Percentiles rank a stretch among this genome's conserved stretches.
These are phyloP conservation scores for Montipora sp. DNA, from an alignment of 64 coral and sea anemone genomes.

Conservation along the genomic window DNA sequence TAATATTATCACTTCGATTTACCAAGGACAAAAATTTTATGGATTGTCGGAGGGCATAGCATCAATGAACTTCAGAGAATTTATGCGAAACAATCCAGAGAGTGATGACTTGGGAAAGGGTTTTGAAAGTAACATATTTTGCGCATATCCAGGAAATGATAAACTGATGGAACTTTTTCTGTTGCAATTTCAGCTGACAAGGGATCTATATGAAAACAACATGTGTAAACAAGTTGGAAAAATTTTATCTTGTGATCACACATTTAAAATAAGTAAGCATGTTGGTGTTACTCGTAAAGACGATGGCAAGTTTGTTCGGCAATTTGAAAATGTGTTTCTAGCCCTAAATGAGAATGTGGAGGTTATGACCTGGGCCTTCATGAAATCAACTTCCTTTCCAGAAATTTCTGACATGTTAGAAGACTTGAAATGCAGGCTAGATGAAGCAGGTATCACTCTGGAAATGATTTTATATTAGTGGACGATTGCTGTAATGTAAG, in stretches of 20 bases:
- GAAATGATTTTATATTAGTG: constrained; percentile 66
- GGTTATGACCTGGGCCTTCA: constrained; percentile 72
- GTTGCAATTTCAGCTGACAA: constrained; percentile 18
- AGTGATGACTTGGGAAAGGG: not conserved
- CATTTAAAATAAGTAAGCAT: constrained; percentile 72
- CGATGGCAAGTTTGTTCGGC: constrained; percentile 35
- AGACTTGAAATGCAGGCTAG: constrained; percentile 69
- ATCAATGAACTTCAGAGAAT: constrained; percentile 42
- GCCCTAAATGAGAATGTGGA: constrained; percentile 80
- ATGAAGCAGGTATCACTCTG: constrained; percentile 30
- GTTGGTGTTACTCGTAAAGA: constrained; percentile 44
- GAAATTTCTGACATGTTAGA: constrained; percentile 61
- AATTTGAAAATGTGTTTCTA: constrained; percentile 84
- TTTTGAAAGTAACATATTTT: constrained; percentile 24
- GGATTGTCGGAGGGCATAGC: constrained; percentile 38
- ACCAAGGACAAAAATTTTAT: constrained; percentile 27
- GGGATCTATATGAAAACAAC: constrained; percentile 10
- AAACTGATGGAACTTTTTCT: constrained; percentile 73
- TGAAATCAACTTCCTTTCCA: constrained; percentile 53
- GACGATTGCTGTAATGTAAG: constrained; percentile 74
- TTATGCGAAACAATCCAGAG: not conserved
- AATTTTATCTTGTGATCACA: constrained; percentile 76
- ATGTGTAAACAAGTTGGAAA: constrained; percentile 3
- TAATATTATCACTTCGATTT: no score
- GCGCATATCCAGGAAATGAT: constrained; percentile 60